These are phyloP conservation scores for Thaleichthys pacificus DNA, from an alignment of 2,797 vertebrate species.

Conservation along the genomic window DNA sequence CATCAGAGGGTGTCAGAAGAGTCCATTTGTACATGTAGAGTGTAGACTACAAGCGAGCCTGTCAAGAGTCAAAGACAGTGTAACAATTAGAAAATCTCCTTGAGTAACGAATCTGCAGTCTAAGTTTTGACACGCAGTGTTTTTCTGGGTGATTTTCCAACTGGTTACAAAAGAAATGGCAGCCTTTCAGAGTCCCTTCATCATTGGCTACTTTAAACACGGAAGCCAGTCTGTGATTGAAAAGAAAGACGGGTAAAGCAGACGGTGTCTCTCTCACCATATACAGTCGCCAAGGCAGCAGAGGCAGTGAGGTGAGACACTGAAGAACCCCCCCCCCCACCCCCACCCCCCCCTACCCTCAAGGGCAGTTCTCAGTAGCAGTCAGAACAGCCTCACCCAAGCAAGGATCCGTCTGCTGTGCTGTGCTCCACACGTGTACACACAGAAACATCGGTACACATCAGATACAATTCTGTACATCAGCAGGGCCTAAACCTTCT, in stretches of 20 bases:
- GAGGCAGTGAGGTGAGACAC: conserved; percentile 18
- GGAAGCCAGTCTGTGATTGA: conserved; percentile 34
- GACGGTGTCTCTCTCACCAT: conserved; percentile 37
- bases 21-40: conserved; percentile 1
- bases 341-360: conserved; percentile 4
- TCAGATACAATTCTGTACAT: conserved; percentile 63
- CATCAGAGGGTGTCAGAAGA: conserved; percentile 29
- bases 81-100: conserved; percentile 21
- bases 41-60: conserved; percentile 17
- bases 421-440: conserved; percentile 49
- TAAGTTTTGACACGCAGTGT: conserved; percentile 48
- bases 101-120: conserved; percentile 43
- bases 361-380: conserved; percentile 37
- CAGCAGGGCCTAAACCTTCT: conserved; percentile 68
- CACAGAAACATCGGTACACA: conserved; percentile 52
- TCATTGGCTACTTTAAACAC: conserved; percentile 39
- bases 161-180: neutral
- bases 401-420: conserved; percentile 14
- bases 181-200: conserved; percentile 19
- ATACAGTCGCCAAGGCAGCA: conserved; percentile 32
- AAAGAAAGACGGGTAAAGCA: conserved; percentile 50
- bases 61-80: conserved; percentile 1
- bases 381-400: conserved; percentile 36
- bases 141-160: conserved; percentile 40
- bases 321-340: conserved; percentile 2